phyloP scores from a whole-genome alignment of 2,888 invertebrate genomes.

The Cephalotes varians region DNA sequence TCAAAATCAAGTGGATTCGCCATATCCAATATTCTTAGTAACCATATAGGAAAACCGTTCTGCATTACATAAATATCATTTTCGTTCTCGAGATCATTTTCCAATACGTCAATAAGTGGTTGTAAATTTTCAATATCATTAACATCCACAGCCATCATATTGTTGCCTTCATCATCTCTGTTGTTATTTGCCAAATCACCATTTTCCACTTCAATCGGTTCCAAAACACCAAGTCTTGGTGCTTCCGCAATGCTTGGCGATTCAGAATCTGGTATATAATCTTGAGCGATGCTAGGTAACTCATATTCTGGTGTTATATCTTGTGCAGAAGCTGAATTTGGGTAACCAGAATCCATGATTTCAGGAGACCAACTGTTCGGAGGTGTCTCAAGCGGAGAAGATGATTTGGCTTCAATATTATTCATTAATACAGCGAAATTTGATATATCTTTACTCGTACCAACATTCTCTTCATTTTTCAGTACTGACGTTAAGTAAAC shows the following conservation, averaged over 20 bases:
- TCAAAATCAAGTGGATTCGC: slow-evolving; percentile 70
- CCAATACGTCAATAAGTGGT: slow-evolving; percentile 79
- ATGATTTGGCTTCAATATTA: slow-evolving; percentile 58
- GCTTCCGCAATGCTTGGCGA: slow-evolving; percentile 77
- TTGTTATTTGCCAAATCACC: slow-evolving; percentile 87
- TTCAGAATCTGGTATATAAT: slow-evolving; percentile 73
- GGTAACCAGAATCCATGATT: slow-evolving; percentile 83
- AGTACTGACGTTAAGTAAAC: slow-evolving; percentile 48
- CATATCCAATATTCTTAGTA: slow-evolving; percentile 79
- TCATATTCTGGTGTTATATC: slow-evolving; percentile 81
- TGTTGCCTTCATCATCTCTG: slow-evolving; percentile 86
- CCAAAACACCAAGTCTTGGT: slow-evolving; percentile 69
- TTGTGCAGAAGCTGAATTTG: slow-evolving; percentile 80
- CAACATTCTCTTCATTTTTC: slow-evolving; percentile 30
- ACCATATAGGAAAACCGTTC: slow-evolving; percentile 81
- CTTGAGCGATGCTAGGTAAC: slow-evolving; percentile 79
- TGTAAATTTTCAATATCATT: slow-evolving; percentile 76
- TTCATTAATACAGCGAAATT: slow-evolving; percentile 52
- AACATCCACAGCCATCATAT: slow-evolving; percentile 82
- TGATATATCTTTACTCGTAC: slow-evolving; percentile 21
- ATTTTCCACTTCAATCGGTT: slow-evolving; percentile 84
- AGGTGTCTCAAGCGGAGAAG: slow-evolving; percentile 73
- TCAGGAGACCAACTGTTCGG: slow-evolving; percentile 81
- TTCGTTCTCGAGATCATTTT: slow-evolving; percentile 81
- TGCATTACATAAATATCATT: slow-evolving; percentile 81